Percentiles rank a stretch among this genome's conserved stretches.
Conservation (phyloP, 2,113 vertebrate genomes). For the Holacanthus passer region DNA sequence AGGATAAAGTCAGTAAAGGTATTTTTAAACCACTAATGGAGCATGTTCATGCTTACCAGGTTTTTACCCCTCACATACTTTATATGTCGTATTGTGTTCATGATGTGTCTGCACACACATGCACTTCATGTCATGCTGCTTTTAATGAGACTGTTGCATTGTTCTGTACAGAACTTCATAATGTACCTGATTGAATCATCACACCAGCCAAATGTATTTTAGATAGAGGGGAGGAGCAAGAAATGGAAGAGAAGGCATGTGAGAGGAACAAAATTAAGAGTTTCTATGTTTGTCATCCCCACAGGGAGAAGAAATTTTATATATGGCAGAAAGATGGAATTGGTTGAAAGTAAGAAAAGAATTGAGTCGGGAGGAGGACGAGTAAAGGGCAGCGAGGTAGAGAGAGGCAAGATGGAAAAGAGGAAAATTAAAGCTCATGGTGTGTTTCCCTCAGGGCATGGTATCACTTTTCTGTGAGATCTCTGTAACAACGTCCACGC, state of each 20-base stretch:
- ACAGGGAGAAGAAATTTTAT: conserved; percentile 10
- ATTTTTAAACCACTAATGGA: conserved; percentile 27
- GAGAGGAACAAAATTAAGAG: background rate
- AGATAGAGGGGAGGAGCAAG: background rate
- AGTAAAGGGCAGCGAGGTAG: conserved; percentile 45
- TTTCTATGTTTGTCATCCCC: conserved; percentile 39
- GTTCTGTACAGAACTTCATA: background rate
- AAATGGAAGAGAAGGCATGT: background rate
- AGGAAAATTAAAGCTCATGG: conserved; percentile 55
- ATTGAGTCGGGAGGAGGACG: conserved; percentile 19
- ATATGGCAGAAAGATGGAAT: conserved; percentile 40
- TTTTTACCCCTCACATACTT: background rate
- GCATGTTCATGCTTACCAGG: background rate
- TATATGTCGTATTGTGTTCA: background rate
- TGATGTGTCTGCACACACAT: background rate
- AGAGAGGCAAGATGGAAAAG: conserved; percentile 35
- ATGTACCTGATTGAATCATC: background rate
- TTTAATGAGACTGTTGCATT: background rate
- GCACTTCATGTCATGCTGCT: background rate
- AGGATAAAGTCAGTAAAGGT: background rate
- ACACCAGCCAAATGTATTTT: background rate
- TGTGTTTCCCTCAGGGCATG: conserved; percentile 56
- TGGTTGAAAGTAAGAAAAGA: conserved; percentile 45
- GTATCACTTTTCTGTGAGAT: conserved; percentile 62
- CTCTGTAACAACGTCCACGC: conserved; percentile 43